phyloP scores from a whole-genome alignment of 2,888 invertebrate genomes.

The Drosophila anomelani region DNA sequence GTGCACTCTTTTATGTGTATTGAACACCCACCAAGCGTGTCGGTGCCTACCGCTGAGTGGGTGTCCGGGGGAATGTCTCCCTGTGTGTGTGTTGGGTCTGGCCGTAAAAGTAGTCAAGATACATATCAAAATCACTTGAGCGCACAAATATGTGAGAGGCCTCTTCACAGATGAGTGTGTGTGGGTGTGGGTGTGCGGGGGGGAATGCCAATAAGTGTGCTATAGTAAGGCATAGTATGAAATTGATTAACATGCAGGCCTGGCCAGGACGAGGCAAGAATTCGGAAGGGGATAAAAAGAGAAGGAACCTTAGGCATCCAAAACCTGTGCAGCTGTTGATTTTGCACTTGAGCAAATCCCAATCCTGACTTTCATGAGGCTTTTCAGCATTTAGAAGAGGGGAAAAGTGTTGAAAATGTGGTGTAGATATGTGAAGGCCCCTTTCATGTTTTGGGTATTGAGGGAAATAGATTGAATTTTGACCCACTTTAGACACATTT shows the following conservation, averaged over 20 bases:
- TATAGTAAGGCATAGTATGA: conserved; percentile 40
- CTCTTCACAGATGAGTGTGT: conserved; percentile 14
- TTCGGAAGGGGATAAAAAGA: background rate
- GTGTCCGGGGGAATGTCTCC: background rate
- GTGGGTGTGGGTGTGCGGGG: conserved; percentile 11
- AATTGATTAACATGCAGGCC: conserved; percentile 67
- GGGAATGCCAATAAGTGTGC: conserved; percentile 63
- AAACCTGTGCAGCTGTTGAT: conserved; percentile 56
- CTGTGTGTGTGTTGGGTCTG: conserved; percentile 20
- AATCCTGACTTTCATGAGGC: conserved; percentile 49
- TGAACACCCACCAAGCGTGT: conserved; percentile 45
- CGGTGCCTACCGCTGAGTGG: conserved; percentile 21
- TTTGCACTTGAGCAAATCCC: conserved; percentile 55
- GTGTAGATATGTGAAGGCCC: background rate
- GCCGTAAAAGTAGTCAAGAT: conserved; percentile 38
- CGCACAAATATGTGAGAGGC: conserved; percentile 47
- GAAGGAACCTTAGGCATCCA: conserved; percentile 6
- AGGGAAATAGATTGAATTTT: conserved; percentile 18
- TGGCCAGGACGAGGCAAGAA: conserved; percentile 15
- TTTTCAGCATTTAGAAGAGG: background rate
- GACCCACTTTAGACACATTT: conserved; percentile 8
- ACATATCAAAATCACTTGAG: conserved; percentile 58
- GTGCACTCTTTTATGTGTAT: conserved; percentile 14
- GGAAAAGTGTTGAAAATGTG: conserved; percentile 1
- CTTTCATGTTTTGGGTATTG: conserved; percentile 15